These are phyloP conservation scores for Paragorgia papillata DNA, from an alignment of 92 coral and sea anemone genomes.

Conservation along the genomic window DNA sequence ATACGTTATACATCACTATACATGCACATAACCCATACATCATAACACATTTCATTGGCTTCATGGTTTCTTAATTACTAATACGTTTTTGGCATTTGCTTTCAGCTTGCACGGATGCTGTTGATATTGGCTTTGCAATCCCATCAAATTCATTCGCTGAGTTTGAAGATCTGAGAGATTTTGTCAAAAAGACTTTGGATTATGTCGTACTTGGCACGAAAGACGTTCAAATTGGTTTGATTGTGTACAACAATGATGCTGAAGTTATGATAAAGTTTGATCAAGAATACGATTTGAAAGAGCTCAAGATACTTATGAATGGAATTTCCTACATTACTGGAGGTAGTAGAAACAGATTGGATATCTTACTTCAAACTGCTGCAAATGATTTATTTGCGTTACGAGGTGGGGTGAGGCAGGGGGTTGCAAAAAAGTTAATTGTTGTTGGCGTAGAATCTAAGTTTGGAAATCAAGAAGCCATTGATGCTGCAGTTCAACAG, in stretches of 20 bases:
- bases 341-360: constrained; percentile 20
- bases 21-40: not conserved
- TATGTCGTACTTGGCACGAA: constrained; percentile 27
- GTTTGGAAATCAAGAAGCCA: not conserved
- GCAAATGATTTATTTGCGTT: constrained; percentile 37
- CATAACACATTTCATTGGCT: not conserved
- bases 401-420: constrained; percentile 38
- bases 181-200: constrained; percentile 18
- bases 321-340: not conserved
- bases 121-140: constrained; percentile 42
- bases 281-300: constrained; percentile 14
- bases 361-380: constrained; percentile 24
- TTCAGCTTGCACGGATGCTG: constrained; percentile 43
- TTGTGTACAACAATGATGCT: constrained; percentile 34
- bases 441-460: constrained; percentile 10
- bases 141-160: constrained; percentile 43
- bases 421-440: constrained; percentile 28
- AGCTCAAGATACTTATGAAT: constrained; percentile 19
- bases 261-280: constrained; percentile 29
- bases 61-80: not conserved
- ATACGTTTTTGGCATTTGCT: not conserved
- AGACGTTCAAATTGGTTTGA: constrained; percentile 31
- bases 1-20: too few relatives aligned
- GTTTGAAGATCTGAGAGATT: constrained; percentile 35
- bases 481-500: constrained; percentile 7